Base-by-base conservation (phyloP, 2,888 invertebrate genomes). In the Drosophila pegasa region DNA sequence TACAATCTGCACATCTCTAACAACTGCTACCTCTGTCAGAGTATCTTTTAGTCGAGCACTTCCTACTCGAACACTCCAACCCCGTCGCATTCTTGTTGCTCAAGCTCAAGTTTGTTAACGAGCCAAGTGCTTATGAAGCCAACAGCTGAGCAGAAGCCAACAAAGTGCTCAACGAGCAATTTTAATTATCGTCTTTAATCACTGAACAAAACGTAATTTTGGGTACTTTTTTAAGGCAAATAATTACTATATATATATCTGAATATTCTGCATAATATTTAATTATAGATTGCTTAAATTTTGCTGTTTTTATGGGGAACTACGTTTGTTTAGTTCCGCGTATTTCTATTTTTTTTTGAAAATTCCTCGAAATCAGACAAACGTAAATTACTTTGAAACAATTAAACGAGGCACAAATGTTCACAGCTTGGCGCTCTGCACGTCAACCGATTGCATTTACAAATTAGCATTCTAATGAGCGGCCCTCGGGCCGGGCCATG, bases 391-490 rank as follows among this genome's bases (percentile, higher is more conserved):
- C 62, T 45, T 33, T 38, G 62, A 65, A 70, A 60, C 67, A 74
- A 81, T 82, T 86, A 86, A 47, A 71, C 54, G 63, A 31, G 66
- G 73, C 82, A 76, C 48, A 71, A 80, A 79, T 71, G 66, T 77
- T 73, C 70, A 69, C 84, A 83, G 74, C 61, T 74, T 40, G 40
- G 27, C 40, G 25, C 48, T 48, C 37, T n/a, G 66, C 72, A 55
- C 43, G 55, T 18, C 57, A 64, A 64, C 66, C 77, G 65, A 82
- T 87, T 82, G 82, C 82, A 85, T 79, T 85, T 59, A 77, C 71
- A 88, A 83, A 83, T 83, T 87, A 85, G 78, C 83, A 87, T 83
- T 79, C 82, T 87, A 82, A 83, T 86, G 79, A 81, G 85, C 50
- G 45, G 38, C 38, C 45, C 27, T 61, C 68, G 56, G 52, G 58